A percentile compares a stretch with the other conserved stretches of the same genome.
Evolutionary conservation across 1,140 invertebrate genomes (phyloP).

Genomic region (Nebria ingens): DNA sequence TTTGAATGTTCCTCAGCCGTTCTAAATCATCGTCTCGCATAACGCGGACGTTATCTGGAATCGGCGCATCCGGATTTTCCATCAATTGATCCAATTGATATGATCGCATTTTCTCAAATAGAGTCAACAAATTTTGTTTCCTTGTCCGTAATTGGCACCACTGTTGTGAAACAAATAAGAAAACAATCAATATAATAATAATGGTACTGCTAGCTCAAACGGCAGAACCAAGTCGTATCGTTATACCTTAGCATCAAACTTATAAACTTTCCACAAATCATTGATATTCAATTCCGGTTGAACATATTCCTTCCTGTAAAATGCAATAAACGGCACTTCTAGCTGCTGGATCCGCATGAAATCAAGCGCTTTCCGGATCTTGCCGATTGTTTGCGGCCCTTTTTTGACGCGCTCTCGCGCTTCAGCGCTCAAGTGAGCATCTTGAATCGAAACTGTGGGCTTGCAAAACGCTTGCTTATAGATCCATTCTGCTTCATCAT

Average conservation of each 20-base stretch:
- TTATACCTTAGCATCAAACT: constrained; percentile 91
- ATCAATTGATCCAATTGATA: constrained; percentile 82
- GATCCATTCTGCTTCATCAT: constrained; percentile 96
- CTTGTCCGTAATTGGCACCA: constrained; percentile 89
- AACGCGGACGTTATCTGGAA: constrained; percentile 71
- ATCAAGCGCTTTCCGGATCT: constrained; percentile 89
- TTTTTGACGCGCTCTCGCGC: constrained; percentile 43
- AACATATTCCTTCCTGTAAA: constrained; percentile 97
- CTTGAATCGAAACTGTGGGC: constrained; percentile 68
- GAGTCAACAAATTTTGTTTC: constrained; percentile 68
- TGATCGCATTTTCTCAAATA: constrained; percentile 88
- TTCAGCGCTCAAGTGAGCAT: constrained; percentile 43
- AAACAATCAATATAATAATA: too few species aligned
- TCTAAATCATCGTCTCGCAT: constrained; percentile 84
- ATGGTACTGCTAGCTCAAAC: constrained; percentile 5
- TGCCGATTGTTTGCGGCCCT: constrained; percentile 60
- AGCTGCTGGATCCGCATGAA: constrained; percentile 92
- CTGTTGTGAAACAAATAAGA: too few species aligned
- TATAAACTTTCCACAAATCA: constrained; percentile 95
- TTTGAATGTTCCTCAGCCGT: constrained; percentile 68
- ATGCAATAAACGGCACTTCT: constrained; percentile 97
- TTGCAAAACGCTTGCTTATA: constrained; percentile 87
- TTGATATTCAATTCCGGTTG: constrained; percentile 89
- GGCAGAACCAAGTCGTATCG: too few species aligned
- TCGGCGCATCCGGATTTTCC: constrained; percentile 69